phyloP scores from a whole-genome alignment of 2,113 vertebrate species.

The Gallinago paraguaiae region DNA sequence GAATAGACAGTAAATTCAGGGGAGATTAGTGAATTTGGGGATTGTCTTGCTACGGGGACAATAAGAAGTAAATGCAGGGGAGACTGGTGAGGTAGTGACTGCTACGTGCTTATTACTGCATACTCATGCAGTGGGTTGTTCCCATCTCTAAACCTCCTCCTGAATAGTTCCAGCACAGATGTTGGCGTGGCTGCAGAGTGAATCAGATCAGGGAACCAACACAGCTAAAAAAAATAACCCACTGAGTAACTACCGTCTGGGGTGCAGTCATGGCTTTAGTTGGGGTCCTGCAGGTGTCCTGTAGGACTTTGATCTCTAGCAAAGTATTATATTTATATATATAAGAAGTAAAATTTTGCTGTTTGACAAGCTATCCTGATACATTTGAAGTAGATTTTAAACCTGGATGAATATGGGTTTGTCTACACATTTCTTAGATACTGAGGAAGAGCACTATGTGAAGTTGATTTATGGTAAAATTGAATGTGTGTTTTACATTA shows the following conservation, averaged over 20 bases:
- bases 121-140: conserved; percentile 46
- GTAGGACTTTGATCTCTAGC: neutral
- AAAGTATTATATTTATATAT: neutral
- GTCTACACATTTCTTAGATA: neutral
- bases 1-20: neutral
- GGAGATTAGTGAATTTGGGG: neutral
- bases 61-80: neutral
- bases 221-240: neutral
- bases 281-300: neutral
- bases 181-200: conserved; percentile 33
- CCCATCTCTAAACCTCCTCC: conserved; percentile 42
- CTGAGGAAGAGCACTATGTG: neutral
- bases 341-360: neutral
- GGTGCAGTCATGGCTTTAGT: neutral
- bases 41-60: neutral
- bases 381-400: neutral
- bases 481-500: neutral
- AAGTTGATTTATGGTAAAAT: neutral
- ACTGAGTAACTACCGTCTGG: neutral
- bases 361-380: neutral
- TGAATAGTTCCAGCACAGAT: conserved; percentile 48
- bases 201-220: conserved; percentile 21
- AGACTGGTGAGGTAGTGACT: neutral
- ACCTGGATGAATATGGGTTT: neutral
- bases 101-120: conserved; percentile 18